phyloP scores from a whole-genome alignment of 2,113 vertebrate genomes.

The Astatotilapia flaviijosephi region DNA sequence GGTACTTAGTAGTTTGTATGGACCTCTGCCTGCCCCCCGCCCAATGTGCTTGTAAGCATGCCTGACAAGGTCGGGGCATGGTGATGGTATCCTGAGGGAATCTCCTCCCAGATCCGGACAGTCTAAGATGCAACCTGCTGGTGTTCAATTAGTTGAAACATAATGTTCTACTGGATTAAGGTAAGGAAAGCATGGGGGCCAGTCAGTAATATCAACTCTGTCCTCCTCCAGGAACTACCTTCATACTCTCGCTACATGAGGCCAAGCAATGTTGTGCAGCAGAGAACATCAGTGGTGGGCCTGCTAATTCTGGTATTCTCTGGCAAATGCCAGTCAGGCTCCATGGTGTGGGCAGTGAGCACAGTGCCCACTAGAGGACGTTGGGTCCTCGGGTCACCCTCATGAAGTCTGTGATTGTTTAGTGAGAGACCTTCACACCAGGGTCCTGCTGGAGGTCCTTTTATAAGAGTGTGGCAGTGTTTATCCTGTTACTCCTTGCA shows the following conservation, averaged over 20 bases:
- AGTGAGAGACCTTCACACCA: background rate
- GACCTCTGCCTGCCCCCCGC: background rate
- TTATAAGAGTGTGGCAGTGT: background rate
- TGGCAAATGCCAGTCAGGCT: background rate
- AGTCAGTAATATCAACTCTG: background rate
- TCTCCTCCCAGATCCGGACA: background rate
- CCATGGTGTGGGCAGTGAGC: background rate
- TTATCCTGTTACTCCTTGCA: accelerated
- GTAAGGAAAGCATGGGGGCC: background rate
- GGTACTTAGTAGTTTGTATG: background rate
- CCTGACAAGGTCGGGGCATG: accelerated
- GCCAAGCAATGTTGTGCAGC: background rate
- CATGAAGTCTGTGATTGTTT: background rate
- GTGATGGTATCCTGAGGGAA: background rate
- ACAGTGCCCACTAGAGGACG: background rate
- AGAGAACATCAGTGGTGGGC: background rate
- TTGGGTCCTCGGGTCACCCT: background rate
- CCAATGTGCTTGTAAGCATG: background rate
- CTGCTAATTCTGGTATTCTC: background rate
- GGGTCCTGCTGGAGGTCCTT: background rate
- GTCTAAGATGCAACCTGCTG: background rate
- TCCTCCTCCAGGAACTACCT: background rate
- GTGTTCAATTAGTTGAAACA: background rate
- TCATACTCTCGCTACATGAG: background rate
- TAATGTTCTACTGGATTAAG: background rate